phyloP scores from a whole-genome alignment of 2,888 invertebrate species.

The Stenodera caucasica region DNA sequence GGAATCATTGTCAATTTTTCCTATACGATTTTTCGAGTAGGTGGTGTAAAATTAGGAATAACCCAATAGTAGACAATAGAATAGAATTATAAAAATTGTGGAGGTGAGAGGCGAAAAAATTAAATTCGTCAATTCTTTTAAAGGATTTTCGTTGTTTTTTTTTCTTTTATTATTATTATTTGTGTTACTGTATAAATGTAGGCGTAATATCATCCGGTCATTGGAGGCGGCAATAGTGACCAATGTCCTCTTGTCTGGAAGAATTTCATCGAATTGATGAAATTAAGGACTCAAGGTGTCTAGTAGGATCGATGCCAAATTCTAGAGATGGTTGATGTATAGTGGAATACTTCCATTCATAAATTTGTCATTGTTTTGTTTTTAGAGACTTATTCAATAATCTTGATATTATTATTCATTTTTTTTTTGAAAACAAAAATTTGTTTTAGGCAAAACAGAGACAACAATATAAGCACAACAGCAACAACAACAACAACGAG shows the following conservation, averaged over 20 bases:
- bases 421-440: too few species aligned
- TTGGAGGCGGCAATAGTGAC: background rate
- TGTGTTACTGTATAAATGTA: background rate
- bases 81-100: background rate
- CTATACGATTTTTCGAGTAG: background rate
- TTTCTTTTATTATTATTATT: too few species aligned
- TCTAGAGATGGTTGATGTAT: conserved; percentile 1
- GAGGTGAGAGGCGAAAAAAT: background rate
- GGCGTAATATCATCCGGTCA: conserved; percentile 1
- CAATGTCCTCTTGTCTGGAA: background rate
- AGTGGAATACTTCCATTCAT: background rate
- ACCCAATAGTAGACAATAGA: background rate
- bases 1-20: background rate
- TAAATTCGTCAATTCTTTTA: background rate
- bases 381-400: background rate
- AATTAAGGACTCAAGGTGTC: background rate
- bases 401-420: too few species aligned
- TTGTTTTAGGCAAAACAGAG: too few species aligned
- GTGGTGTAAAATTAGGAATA: background rate
- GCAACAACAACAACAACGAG: background rate
- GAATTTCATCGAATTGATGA: background rate
- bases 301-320: conserved; percentile 2
- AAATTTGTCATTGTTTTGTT: background rate
- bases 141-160: background rate
- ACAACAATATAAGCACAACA: background rate